A percentile compares a stretch with the other conserved stretches of the same genome.
phyloP scores from a whole-genome alignment of 2,888 invertebrate genomes.

The Physocephala rufipes region DNA sequence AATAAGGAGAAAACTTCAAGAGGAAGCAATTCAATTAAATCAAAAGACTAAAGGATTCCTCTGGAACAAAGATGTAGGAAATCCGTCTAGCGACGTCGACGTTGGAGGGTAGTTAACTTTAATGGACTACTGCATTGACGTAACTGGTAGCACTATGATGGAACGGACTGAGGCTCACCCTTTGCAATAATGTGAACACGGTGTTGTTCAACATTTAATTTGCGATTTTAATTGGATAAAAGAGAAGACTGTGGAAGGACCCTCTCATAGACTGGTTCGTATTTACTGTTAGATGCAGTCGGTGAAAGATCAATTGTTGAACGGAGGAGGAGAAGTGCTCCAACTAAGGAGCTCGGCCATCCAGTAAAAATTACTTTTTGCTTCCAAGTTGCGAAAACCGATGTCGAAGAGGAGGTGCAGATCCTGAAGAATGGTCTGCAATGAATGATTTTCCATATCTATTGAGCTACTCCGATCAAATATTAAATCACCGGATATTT shows the following conservation, averaged over 20 bases:
- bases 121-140: not conserved
- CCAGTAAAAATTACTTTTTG: too few species aligned
- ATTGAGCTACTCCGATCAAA: too few species aligned
- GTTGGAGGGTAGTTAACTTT: constrained; percentile 6
- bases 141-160: not conserved
- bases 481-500: too few species aligned
- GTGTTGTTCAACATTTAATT: constrained; percentile 62
- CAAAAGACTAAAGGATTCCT: constrained; percentile 25
- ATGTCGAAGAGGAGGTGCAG: too few species aligned
- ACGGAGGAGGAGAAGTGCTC: constrained; percentile 1
- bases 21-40: constrained; percentile 30
- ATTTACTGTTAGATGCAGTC: not conserved
- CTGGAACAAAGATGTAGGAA: constrained; percentile 23
- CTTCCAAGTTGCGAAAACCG: too few species aligned
- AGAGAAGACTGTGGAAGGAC: constrained; percentile 54
- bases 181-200: not conserved
- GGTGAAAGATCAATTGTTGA: not conserved
- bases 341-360: too few species aligned
- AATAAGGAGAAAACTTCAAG: not conserved
- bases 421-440: too few species aligned
- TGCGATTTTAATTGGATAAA: constrained; percentile 66
- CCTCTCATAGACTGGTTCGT: not conserved
- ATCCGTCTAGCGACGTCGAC: constrained; percentile 2
- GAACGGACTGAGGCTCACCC: not conserved
- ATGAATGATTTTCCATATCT: too few species aligned